Evolutionary conservation across 2,113 vertebrate species (phyloP).

Genomic region (Mesitornis unicolor): DNA sequence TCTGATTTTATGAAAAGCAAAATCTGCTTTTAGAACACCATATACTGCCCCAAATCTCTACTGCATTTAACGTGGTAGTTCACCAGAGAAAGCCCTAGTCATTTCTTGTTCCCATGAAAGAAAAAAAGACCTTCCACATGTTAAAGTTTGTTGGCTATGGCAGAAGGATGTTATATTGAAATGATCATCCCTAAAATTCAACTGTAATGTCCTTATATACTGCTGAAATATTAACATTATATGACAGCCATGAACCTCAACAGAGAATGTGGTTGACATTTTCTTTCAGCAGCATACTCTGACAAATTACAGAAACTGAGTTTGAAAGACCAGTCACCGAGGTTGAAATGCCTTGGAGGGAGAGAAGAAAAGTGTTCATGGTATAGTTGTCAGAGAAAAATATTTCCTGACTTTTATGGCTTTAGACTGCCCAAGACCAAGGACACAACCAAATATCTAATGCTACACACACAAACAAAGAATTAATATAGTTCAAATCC

Average conservation of each 20-base stretch:
- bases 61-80: not conserved
- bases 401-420: not conserved
- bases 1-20: not conserved
- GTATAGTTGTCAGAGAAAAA: not conserved
- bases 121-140: not conserved
- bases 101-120: not conserved
- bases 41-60: not conserved
- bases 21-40: not conserved
- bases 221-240: constrained; percentile 29
- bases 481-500: not conserved
- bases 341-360: constrained; percentile 22
- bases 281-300: constrained; percentile 16
- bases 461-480: not conserved
- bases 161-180: not conserved
- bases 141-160: not conserved
- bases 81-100: not conserved
- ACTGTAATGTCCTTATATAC: not conserved
- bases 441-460: not conserved
- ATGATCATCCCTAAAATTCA: not conserved
- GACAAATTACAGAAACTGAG: constrained; percentile 21
- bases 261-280: constrained; percentile 3
- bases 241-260: constrained; percentile 21
- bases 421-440: not conserved
- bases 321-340: constrained; percentile 1
- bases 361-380: not conserved